Evolutionary conservation across 2,113 vertebrate species (phyloP).

Genomic region (Falcunculus frontatus): DNA sequence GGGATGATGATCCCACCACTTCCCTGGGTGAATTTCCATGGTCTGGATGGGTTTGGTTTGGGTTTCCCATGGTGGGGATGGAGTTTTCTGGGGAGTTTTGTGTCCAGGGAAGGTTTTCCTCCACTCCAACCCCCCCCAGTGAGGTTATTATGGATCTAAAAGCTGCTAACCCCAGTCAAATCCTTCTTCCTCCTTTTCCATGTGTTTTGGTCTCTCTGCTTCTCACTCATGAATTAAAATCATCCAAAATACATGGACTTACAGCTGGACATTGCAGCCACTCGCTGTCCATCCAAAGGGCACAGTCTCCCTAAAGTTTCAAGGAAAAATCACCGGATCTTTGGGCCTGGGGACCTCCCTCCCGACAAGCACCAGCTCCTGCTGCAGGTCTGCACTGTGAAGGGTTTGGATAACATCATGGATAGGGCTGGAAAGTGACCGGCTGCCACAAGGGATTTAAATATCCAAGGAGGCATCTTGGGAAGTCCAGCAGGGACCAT

Average conservation of each 20-base stretch:
- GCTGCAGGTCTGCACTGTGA: not conserved
- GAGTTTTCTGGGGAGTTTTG: not conserved
- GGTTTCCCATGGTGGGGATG: not conserved
- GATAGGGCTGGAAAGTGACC: not conserved
- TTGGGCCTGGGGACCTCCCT: not conserved
- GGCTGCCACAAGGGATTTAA: not conserved
- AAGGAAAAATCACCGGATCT: not conserved
- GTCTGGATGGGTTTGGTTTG: not conserved
- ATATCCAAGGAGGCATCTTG: not conserved
- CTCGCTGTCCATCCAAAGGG: not conserved
- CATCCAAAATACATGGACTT: not conserved
- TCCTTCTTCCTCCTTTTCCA: not conserved
- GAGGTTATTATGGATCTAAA: not conserved
- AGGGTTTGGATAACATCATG: not conserved
- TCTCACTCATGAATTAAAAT: not conserved
- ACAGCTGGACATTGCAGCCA: not conserved
- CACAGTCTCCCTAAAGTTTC: not conserved
- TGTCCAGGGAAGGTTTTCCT: not conserved
- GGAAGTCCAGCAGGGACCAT: not conserved
- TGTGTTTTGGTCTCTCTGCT: not conserved
- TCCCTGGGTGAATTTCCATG: not conserved
- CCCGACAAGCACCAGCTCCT: not conserved
- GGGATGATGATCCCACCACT: not conserved
- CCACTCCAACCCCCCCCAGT: fast-evolving
- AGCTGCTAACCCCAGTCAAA: not conserved